A percentile compares a stretch with the other conserved stretches of the same genome.
Evolutionary conservation across 2,797 vertebrate species (phyloP).

Genomic region (Enteromius treurensis): DNA sequence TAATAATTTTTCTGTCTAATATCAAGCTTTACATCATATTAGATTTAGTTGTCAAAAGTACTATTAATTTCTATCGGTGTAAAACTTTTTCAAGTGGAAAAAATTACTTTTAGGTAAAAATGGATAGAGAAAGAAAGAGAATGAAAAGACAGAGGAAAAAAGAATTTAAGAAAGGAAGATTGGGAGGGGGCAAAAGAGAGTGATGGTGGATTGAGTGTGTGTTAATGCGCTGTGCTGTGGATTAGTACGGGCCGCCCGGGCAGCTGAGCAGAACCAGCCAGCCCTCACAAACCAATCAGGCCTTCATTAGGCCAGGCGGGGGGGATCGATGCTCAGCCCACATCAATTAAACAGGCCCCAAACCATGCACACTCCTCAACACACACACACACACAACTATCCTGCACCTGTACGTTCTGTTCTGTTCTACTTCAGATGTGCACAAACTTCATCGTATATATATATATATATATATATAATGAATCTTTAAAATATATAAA

Average conservation of each 20-base stretch:
- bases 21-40: background rate
- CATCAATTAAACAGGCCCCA: constrained; percentile 85
- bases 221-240: constrained; percentile 64
- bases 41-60: background rate
- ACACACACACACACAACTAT: constrained; percentile 47
- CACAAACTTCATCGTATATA: constrained; percentile 36
- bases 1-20: background rate
- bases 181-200: constrained; percentile 65
- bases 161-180: constrained; percentile 23
- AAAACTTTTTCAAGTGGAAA: background rate
- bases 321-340: constrained; percentile 84
- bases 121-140: constrained; percentile 30
- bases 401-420: constrained; percentile 47
- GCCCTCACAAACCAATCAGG: constrained; percentile 88
- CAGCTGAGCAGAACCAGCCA: constrained; percentile 87
- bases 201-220: constrained; percentile 75
- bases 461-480: too few species aligned
- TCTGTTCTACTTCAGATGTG: constrained; percentile 30
- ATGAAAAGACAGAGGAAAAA: constrained; percentile 19
- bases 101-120: background rate
- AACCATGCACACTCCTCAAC: constrained; percentile 55
- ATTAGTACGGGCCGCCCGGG: constrained; percentile 68
- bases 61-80: background rate
- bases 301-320: constrained; percentile 86
- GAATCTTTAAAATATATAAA: background rate